Conservation (phyloP, 2,888 invertebrate species). For the Parnassius orleans region DNA sequence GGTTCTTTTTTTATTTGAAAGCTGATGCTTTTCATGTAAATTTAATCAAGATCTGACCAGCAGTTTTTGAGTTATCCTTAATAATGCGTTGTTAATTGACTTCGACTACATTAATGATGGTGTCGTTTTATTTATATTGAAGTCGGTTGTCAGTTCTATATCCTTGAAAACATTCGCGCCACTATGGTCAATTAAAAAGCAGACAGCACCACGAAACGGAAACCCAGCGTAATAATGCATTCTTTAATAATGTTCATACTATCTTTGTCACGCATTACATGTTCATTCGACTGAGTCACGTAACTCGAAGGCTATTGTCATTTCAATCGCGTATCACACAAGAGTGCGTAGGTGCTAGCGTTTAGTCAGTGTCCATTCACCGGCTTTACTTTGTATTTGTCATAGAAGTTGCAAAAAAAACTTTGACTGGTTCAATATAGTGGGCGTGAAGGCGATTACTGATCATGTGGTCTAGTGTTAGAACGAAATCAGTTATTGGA, state of each 20-base stretch:
- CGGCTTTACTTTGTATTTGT: constrained; percentile 8
- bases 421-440: too few relatives aligned
- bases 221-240: constrained; percentile 17
- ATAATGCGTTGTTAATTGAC: too few relatives aligned
- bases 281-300: constrained; percentile 17
- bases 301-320: constrained; percentile 12
- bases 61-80: too few relatives aligned
- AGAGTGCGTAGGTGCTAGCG: constrained; percentile 1
- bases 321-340: constrained; percentile 11
- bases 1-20: too few relatives aligned
- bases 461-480: too few relatives aligned
- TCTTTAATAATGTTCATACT: constrained; percentile 17
- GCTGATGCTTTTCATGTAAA: too few relatives aligned
- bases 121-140: too few relatives aligned
- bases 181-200: constrained; percentile 11
- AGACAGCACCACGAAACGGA: constrained; percentile 9
- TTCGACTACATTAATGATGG: too few relatives aligned
- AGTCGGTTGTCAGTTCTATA: too few relatives aligned
- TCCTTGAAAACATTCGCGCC: not conserved
- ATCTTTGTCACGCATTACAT: constrained; percentile 22
- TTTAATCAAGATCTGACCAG: too few relatives aligned
- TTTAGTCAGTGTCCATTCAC: constrained; percentile 13
- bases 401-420: not conserved
- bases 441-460: too few relatives aligned
- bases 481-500: too few relatives aligned